Percentiles rank a stretch among this genome's conserved stretches.
phyloP scores from a whole-genome alignment of 1,140 invertebrate species.

The Lethrus apterus region DNA sequence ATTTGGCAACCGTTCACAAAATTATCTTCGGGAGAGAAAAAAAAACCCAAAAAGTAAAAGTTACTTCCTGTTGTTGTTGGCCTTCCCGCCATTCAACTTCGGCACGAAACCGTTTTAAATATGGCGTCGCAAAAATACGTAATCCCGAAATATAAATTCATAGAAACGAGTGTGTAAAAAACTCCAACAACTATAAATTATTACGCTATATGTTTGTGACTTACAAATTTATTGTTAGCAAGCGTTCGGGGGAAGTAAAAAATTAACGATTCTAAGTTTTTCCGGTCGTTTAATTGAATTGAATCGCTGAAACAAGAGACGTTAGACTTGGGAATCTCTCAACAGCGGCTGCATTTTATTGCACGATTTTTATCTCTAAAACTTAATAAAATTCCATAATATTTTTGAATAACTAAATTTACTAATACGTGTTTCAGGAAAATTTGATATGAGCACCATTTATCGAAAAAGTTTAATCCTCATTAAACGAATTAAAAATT shows the following conservation, averaged over 20 bases:
- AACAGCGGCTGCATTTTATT: conserved; percentile 36
- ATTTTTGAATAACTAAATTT: no score
- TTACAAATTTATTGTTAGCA: conserved; percentile 31
- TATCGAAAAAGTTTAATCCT: no score
- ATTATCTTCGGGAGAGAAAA: not conserved
- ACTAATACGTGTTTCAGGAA: no score
- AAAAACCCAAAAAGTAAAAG: conserved; percentile 13
- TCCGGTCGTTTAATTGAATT: conserved; percentile 37
- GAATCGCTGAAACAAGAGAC: conserved; percentile 33
- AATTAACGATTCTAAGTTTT: conserved; percentile 38
- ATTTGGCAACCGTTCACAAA: conserved; percentile 20
- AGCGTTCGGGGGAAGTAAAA: conserved; percentile 29
- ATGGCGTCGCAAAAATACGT: not conserved
- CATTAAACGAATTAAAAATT: no score
- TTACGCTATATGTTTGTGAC: conserved; percentile 33
- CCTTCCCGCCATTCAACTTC: conserved; percentile 2
- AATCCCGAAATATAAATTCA: conserved; percentile 11
- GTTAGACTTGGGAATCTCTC: conserved; percentile 21
- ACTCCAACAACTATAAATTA: conserved; percentile 25
- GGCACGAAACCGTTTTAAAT: not conserved
- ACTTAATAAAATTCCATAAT: no score
- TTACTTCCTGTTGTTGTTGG: conserved; percentile 16
- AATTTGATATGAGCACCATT: no score
- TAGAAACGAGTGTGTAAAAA: not conserved
- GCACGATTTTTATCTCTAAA: no score